Evolutionary conservation across 2,888 invertebrate genomes (phyloP).

Genomic region (Cerastis leucographa): DNA sequence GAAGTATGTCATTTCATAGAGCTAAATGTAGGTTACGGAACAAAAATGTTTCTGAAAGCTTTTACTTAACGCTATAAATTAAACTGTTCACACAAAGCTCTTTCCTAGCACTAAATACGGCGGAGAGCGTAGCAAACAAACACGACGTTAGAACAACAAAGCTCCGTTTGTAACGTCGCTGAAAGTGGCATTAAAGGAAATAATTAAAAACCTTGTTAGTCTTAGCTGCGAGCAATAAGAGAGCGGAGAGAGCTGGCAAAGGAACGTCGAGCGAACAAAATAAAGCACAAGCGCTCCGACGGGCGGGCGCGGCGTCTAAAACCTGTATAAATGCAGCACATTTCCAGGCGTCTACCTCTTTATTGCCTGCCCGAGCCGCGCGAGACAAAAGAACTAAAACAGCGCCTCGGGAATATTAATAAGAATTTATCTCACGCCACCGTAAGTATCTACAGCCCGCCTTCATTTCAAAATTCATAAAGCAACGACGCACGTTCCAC

Average conservation of each 20-base stretch:
- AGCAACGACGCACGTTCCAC: slow-evolving; percentile 64
- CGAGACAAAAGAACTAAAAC: slow-evolving; percentile 87
- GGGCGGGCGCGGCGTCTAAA: slow-evolving; percentile 72
- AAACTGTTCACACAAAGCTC: slow-evolving; percentile 48
- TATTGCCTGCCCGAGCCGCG: slow-evolving; percentile 82
- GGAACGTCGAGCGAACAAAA: slow-evolving; percentile 84
- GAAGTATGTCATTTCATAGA: slow-evolving; percentile 17
- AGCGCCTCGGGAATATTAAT: slow-evolving; percentile 84
- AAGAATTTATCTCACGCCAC: slow-evolving; percentile 81
- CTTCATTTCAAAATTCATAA: slow-evolving; percentile 77
- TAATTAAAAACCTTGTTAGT: slow-evolving; percentile 90
- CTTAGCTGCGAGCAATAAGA: slow-evolving; percentile 86
- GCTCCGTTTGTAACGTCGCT: slow-evolving; percentile 75
- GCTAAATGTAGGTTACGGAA: slow-evolving; percentile 1
- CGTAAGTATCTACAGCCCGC: slow-evolving; percentile 71
- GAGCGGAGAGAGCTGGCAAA: slow-evolving; percentile 84
- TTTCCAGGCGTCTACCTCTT: slow-evolving; percentile 87
- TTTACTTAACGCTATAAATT: slow-evolving; percentile 44
- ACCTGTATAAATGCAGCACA: slow-evolving; percentile 88
- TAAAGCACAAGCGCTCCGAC: slow-evolving; percentile 78
- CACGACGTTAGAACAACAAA: slow-evolving; percentile 71
- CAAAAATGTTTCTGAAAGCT: slow-evolving; percentile 21
- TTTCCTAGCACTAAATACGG: slow-evolving; percentile 43
- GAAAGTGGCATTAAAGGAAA: slow-evolving; percentile 89
- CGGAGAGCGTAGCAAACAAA: slow-evolving; percentile 50